Evolutionary conservation across 1,140 invertebrate genomes (phyloP).

Genomic region (Drosophila parabipectinata): DNA sequence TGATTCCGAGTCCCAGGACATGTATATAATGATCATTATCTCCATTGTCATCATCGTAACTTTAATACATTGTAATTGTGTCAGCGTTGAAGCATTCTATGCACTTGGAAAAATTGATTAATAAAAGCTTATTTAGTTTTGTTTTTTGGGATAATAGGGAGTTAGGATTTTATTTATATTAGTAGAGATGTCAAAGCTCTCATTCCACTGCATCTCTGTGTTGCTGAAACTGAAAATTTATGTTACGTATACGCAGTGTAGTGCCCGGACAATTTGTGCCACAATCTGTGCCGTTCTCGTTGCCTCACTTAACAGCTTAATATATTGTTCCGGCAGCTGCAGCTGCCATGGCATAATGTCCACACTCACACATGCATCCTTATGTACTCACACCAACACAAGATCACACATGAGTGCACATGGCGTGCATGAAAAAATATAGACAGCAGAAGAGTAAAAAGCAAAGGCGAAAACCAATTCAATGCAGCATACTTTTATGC

Average conservation of each 20-base stretch:
- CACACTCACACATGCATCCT: slow-evolving; percentile 18
- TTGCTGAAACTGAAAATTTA: slow-evolving; percentile 10
- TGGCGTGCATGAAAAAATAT: slow-evolving; percentile 46
- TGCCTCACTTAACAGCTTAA: slow-evolving; percentile 80
- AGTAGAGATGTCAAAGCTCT: not conserved
- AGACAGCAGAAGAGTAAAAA: slow-evolving; percentile 53
- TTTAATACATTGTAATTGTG: slow-evolving; percentile 81
- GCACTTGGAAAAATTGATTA: slow-evolving; percentile 6
- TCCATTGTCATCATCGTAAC: slow-evolving; percentile 49
- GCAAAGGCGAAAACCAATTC: slow-evolving; percentile 60
- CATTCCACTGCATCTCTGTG: slow-evolving; percentile 14
- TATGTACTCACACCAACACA: slow-evolving; percentile 1
- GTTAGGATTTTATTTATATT: not conserved
- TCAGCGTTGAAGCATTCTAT: slow-evolving; percentile 39
- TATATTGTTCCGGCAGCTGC: slow-evolving; percentile 79
- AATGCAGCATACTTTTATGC: slow-evolving; percentile 53
- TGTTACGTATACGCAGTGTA: slow-evolving; percentile 70
- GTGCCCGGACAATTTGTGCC: slow-evolving; percentile 55
- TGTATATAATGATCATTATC: slow-evolving; percentile 10
- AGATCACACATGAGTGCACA: slow-evolving; percentile 54
- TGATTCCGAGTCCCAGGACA: slow-evolving; percentile 26
- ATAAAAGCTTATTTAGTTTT: not conserved
- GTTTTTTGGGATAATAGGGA: not conserved
- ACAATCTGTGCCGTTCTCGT: slow-evolving; percentile 66
- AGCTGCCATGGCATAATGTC: slow-evolving; percentile 63